Base-by-base conservation (phyloP, 1,140 invertebrate genomes). In the Pararge aegeria region DNA sequence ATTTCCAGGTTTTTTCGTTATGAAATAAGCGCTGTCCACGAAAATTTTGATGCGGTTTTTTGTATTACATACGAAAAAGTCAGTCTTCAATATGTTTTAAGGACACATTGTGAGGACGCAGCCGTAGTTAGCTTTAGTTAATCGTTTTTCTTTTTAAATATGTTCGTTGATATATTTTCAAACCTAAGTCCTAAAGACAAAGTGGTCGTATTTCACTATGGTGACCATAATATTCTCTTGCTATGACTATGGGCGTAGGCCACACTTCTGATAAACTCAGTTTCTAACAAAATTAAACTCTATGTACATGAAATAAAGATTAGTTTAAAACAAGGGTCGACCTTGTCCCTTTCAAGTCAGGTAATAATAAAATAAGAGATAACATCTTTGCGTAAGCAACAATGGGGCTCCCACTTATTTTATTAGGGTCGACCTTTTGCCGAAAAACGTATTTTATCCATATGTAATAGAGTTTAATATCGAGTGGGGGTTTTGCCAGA, bases 331-430 rank as follows among this genome's bases (percentile, higher is more conserved):
- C 19, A 6, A 57, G 44, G 44, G 9, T 13, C 19, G 19, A 48
- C 40, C 18, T 44, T 55, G 61, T 70, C 78, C 73, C 76, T 78
- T 76, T 83, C 68, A 68, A 76, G 69, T 73, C 73, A 83, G 78
- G 80, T 83, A 84, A 84, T 83, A 84, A 82, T 80, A 83, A 83
- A 86, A 81, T 86, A 84, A 81, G 75, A 86, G 83, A 87, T 84
- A 83, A 87, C 80, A 86, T 86, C 81, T 86, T 83, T 76, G 74
- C 75, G 78, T 83, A 80, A 86, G 75, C 80, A 83, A 84, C 80
- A 83, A 83, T 85, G 83, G 79, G 75, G 75, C 75, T 82, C 60
- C 73, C 70, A 78, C 68, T 81, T 81, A 83, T 86, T 83, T 82
- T 82, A 80, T 74, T 73, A 74, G 79, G 74, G 78, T 70, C 34